These are phyloP conservation scores for Moxostoma hubbsi DNA, from an alignment of 2,797 vertebrate species.

Conservation along the genomic window DNA sequence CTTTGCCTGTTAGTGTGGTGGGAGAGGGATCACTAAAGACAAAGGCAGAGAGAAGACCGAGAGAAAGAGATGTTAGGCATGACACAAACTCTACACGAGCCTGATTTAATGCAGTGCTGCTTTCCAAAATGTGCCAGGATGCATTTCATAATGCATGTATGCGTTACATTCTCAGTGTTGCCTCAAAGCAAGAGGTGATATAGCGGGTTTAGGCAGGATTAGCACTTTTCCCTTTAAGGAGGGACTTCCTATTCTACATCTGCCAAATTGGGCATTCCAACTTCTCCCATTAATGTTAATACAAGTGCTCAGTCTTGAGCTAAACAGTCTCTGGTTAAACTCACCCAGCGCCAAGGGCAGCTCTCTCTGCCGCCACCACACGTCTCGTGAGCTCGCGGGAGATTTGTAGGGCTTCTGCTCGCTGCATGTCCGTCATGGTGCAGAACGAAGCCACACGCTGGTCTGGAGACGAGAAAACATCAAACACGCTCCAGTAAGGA, in stretches of 20 bases:
- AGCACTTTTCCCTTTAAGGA: too few relatives aligned
- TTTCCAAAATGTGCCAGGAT: too few relatives aligned
- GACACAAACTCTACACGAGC: too few relatives aligned
- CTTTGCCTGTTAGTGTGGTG: constrained; percentile 92
- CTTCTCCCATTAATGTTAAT: too few relatives aligned
- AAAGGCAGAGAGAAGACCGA: neutral
- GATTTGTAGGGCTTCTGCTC: constrained; percentile 84
- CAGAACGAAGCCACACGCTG: constrained; percentile 94
- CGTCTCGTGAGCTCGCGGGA: constrained; percentile 84
- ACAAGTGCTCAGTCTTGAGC: too few relatives aligned
- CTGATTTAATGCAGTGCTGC: too few relatives aligned
- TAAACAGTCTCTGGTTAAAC: constrained; percentile 29
- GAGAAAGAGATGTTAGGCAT: neutral
- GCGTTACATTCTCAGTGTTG: too few relatives aligned
- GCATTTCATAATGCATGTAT: too few relatives aligned
- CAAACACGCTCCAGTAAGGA: neutral
- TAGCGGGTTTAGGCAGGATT: too few relatives aligned
- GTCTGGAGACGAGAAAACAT: constrained; percentile 76
- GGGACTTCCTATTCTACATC: too few relatives aligned
- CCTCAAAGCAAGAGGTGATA: too few relatives aligned
- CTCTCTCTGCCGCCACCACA: constrained; percentile 82
- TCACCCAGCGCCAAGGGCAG: constrained; percentile 86
- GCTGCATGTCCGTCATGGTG: constrained; percentile 90
- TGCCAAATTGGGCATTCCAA: too few relatives aligned
- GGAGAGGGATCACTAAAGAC: constrained; percentile 76